Base-by-base conservation (phyloP, 2,797 vertebrate species). In the Avahi laniger region DNA sequence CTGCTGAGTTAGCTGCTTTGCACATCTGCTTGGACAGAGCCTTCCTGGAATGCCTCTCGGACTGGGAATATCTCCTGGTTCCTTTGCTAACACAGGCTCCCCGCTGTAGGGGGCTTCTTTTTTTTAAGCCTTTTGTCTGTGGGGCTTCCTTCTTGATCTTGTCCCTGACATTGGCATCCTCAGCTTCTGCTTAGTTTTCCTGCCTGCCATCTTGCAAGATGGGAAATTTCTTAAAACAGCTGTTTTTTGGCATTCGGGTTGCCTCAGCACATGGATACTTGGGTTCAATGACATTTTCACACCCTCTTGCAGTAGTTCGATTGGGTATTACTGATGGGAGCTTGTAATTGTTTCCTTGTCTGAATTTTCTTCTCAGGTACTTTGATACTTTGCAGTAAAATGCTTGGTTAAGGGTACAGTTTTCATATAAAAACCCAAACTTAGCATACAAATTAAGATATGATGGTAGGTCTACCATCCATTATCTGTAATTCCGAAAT, bases 381-480 rank as follows among this genome's bases (percentile, higher is more conserved):
- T 75, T 69, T 78, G 57, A 70, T 73, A 61, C 75, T 95, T 92
- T 48, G 48, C 41, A 91, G 46, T 91, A 95, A 91, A 93, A 94
- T 93, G 63, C 35, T 92, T 92, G 72, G n/a, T 67, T 67, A 67
- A 93, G 22, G 28, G 22, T 65, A 70, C 35, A 75, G 67, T 97
- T 91, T 92, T 89, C 92, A 59, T 78, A 59, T 72, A 92, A 84
- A 93, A 85, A 86, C 50, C 22, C 79, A 95, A 89, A 92, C 17
- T 96, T 72, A 94, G 38, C 91, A 70, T 79, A 82, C 50, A 30
- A 70, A 86, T 93, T 89, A 83, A 75, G 83, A 63, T 93, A 18
- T 1, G 59, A 41, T 89, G 57, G 38, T 67, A 82, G 57, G 38
- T 72, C 54, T 12, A 17, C 89, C n/a, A 26, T 70, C 67, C 30